Base-by-base conservation (phyloP, 2,888 invertebrate genomes). In the Drosophila nigricruria region DNA sequence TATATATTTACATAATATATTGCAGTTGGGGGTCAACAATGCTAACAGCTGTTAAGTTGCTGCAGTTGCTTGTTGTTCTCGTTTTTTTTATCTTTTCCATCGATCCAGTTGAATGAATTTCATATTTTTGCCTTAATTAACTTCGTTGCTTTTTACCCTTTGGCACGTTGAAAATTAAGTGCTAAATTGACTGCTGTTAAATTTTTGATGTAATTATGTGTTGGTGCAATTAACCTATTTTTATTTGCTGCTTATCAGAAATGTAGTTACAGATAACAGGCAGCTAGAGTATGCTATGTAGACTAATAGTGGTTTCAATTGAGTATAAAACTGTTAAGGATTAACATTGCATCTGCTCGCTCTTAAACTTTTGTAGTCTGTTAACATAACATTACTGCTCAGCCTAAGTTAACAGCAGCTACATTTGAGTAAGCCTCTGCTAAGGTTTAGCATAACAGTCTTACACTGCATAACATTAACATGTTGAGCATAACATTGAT, bases 401-500 rank as follows among this genome's bases (percentile, higher is more conserved):
- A 6, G 16, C 36, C 16, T 6, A 30, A 30, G 1, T 14, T 38
- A 53, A 27, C 40, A 30, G 16, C 25, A 25, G 25, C 12, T 9
- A 1, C 8, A 25, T 8, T 12, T 20, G 10, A 9, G 12, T 25
- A 25, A 18, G 25, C n/a, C 18, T 1, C n/a, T 27, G 18, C 1
- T 53, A 16, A 45, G 4, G 16, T 14, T 25, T 9, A 25, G 6
- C 23, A 8, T 25, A 4, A 16, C 8, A 45, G 8, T 1, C 23
- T n/a, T 25, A 16, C 23, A 52, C 10, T n/a, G 9, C 18, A 8
- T 1, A 5, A 18, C n/a, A 6, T 36, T 36, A n/a, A 12, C 25
- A 50, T 36, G 16, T 34, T 52, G 34, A 52, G 34, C 23, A 12
- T 18, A 57, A 32, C 43, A 43, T n/a, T 4, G 12, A 57, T 57